These are phyloP conservation scores for Idaea biselata DNA, from an alignment of 2,888 invertebrate genomes.

Conservation along the genomic window DNA sequence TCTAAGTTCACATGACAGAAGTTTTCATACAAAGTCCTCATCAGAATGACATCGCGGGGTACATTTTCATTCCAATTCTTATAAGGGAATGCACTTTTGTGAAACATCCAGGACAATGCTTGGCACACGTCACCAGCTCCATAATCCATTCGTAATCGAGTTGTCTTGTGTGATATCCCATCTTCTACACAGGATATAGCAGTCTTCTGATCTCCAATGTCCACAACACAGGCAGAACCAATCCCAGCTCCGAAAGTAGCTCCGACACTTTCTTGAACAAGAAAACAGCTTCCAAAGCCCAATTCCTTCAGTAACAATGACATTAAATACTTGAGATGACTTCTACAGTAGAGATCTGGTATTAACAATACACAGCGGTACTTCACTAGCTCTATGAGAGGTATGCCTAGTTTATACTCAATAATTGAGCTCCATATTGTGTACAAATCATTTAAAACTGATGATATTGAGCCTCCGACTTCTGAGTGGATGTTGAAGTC, in stretches of 20 bases:
- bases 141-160: conserved; percentile 91
- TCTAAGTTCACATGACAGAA: conserved; percentile 95
- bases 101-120: conserved; percentile 92
- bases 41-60: conserved; percentile 88
- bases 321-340: conserved; percentile 91
- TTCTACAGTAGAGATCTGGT: conserved; percentile 93
- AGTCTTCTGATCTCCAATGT: conserved; percentile 97
- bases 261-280: conserved; percentile 86
- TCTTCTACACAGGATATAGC: conserved; percentile 98
- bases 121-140: conserved; percentile 96
- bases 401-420: conserved; percentile 88
- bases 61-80: conserved; percentile 88
- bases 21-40: conserved; percentile 92
- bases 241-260: conserved; percentile 77
- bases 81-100: conserved; percentile 95
- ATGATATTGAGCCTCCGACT: conserved; percentile 91
- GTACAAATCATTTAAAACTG: conserved; percentile 91
- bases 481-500: conserved; percentile 92
- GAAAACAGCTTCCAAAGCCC: conserved; percentile 91
- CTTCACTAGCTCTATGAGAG: conserved; percentile 84
- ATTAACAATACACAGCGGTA: conserved; percentile 94
- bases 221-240: conserved; percentile 94
- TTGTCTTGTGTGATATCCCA: conserved; percentile 94
- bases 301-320: conserved; percentile 89
- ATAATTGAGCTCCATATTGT: conserved; percentile 93